phyloP scores from a whole-genome alignment of 1,140 invertebrate genomes.

The Cotesia glomerata region DNA sequence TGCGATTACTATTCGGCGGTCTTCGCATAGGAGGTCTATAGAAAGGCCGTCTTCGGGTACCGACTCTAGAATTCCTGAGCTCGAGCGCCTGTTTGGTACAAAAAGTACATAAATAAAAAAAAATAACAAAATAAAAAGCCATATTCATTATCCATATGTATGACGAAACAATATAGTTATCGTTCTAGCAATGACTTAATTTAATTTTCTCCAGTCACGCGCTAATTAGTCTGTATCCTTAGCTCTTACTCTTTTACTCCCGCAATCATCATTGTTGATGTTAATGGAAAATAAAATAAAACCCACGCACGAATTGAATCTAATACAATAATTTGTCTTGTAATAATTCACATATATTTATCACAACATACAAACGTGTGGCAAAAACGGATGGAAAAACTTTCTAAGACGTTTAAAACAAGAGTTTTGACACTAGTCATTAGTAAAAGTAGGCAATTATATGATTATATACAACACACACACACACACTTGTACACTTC shows the following conservation, averaged over 20 bases:
- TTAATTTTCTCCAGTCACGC: constrained; percentile 36
- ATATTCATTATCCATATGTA: not conserved
- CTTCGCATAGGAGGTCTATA: constrained; percentile 40
- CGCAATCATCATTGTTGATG: not conserved
- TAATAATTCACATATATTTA: no score
- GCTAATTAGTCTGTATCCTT: constrained; percentile 34
- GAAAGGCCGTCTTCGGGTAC: constrained; percentile 40
- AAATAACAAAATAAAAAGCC: not conserved
- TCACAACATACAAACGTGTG: no score
- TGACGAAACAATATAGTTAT: not conserved
- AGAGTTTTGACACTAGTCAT: not conserved
- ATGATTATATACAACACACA: no score
- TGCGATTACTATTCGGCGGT: constrained; percentile 43
- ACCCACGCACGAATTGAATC: no score
- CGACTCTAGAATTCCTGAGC: constrained; percentile 44
- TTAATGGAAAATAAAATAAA: not conserved
- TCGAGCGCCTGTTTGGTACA: constrained; percentile 49
- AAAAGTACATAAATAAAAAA: not conserved
- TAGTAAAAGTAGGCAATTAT: constrained; percentile 18
- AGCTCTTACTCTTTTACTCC: constrained; percentile 28
- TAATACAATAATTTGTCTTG: no score
- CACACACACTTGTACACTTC: not conserved
- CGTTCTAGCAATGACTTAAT: constrained; percentile 27
- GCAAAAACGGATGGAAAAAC: not conserved
- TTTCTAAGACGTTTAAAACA: constrained; percentile 11